These are phyloP conservation scores for Sphyrna mokarran DNA, from an alignment of 2,113 vertebrate species.

Conservation along the genomic window DNA sequence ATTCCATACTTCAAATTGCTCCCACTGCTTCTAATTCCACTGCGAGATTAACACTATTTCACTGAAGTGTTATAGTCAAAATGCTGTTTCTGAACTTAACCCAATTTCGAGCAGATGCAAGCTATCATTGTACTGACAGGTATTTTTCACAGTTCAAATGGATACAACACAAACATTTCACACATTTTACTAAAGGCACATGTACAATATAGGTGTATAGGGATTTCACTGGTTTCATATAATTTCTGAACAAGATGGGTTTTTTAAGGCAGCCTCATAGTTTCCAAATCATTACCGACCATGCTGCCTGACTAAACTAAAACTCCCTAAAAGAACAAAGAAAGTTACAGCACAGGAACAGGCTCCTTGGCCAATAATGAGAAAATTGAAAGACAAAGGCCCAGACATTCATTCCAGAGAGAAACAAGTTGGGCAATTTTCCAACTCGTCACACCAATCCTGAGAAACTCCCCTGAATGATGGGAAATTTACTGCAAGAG, in stretches of 20 bases:
- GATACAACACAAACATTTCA: background rate
- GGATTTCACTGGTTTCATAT: background rate
- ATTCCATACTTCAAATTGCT: background rate
- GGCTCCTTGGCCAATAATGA: background rate
- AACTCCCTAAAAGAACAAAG: too few relatives aligned
- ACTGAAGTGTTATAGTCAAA: background rate
- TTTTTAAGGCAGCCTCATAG: background rate
- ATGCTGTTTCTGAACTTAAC: background rate
- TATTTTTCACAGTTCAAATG: background rate
- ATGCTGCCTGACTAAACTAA: too few relatives aligned
- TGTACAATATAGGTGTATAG: background rate
- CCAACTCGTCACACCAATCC: background rate
- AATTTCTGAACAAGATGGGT: background rate
- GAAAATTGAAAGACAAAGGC: background rate
- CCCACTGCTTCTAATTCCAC: background rate
- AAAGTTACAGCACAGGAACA: too few relatives aligned
- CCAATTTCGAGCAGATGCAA: background rate
- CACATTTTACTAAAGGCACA: background rate
- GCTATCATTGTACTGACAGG: background rate
- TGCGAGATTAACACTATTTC: background rate
- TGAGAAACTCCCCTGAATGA: background rate
- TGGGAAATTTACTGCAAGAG: too few relatives aligned
- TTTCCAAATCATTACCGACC: background rate
- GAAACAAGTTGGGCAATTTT: background rate
- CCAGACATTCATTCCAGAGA: too few relatives aligned